phyloP scores from a whole-genome alignment of 1,140 invertebrate species.

The Drosophila lacertosa region DNA sequence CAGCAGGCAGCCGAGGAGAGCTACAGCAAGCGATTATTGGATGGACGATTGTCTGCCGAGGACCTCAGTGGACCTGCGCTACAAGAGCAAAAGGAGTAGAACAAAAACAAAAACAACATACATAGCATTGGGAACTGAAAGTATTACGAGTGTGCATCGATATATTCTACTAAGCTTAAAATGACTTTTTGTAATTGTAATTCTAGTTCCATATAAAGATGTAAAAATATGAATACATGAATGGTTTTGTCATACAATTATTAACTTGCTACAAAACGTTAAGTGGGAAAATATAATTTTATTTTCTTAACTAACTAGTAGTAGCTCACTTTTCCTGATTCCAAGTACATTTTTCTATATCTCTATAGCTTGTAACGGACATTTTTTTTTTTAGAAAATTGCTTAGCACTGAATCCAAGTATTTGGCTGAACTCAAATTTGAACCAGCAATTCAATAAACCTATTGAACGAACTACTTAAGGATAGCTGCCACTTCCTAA shows the following conservation, averaged over 20 bases:
- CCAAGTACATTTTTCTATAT: too few species aligned
- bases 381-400: too few species aligned
- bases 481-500: too few species aligned
- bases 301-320: too few species aligned
- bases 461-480: too few species aligned
- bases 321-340: too few species aligned
- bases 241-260: conserved; percentile 24
- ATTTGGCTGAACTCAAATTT: too few species aligned
- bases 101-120: conserved; percentile 18
- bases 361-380: too few species aligned
- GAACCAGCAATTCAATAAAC: too few species aligned
- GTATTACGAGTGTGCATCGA: conserved; percentile 70
- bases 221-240: conserved; percentile 30
- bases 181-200: conserved; percentile 53
- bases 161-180: conserved; percentile 58
- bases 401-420: too few species aligned
- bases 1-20: conserved; percentile 48
- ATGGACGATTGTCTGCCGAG: conserved; percentile 42
- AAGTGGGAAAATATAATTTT: conserved; percentile 1
- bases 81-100: conserved; percentile 50
- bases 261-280: conserved; percentile 22
- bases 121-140: conserved; percentile 61
- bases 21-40: conserved; percentile 51
- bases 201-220: conserved; percentile 5
- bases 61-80: conserved; percentile 55